phyloP scores from a whole-genome alignment of 2,797 vertebrate genomes.

The Apogon talboti region DNA sequence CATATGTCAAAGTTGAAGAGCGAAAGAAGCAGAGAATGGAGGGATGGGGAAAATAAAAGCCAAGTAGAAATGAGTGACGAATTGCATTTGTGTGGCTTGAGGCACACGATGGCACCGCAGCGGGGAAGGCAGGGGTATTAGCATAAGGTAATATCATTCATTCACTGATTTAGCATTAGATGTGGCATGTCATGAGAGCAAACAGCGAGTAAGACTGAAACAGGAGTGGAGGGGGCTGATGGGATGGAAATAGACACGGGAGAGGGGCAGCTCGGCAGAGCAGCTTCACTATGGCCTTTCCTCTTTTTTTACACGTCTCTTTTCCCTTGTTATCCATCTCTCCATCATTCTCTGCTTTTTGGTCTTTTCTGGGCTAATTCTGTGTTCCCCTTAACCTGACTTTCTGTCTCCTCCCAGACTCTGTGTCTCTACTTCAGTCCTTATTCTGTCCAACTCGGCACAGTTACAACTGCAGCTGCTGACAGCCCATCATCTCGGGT shows the following conservation, averaged over 20 bases:
- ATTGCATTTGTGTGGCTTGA: slow-evolving; percentile 38
- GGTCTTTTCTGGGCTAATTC: slow-evolving; percentile 10
- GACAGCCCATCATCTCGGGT: slow-evolving; percentile 65
- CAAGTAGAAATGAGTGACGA: slow-evolving; percentile 26
- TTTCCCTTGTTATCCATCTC: slow-evolving; percentile 47
- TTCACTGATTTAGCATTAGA: slow-evolving; percentile 45
- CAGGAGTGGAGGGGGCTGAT: slow-evolving; percentile 50
- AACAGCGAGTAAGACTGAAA: slow-evolving; percentile 26
- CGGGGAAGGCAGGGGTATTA: slow-evolving; percentile 27
- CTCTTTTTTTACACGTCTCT: slow-evolving; percentile 29
- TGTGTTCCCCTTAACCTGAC: slow-evolving; percentile 27
- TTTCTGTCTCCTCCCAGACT: slow-evolving; percentile 21
- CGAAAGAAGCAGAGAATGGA: slow-evolving; percentile 5
- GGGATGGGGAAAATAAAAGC: slow-evolving; percentile 9
- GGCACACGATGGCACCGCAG: slow-evolving; percentile 10
- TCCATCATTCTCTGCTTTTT: slow-evolving; percentile 39
- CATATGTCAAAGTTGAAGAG: not conserved
- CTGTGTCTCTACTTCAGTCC: slow-evolving; percentile 45
- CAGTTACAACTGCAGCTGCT: slow-evolving; percentile 53
- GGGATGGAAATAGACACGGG: slow-evolving; percentile 61
- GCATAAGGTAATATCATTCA: slow-evolving; percentile 51
- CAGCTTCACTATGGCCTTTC: slow-evolving; percentile 26
- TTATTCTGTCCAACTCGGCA: slow-evolving; percentile 52
- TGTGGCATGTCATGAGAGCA: slow-evolving; percentile 36
- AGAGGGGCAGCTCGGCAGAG: slow-evolving; percentile 47